Base-by-base conservation (phyloP, 2,113 vertebrate species). In the Mobula birostris region DNA sequence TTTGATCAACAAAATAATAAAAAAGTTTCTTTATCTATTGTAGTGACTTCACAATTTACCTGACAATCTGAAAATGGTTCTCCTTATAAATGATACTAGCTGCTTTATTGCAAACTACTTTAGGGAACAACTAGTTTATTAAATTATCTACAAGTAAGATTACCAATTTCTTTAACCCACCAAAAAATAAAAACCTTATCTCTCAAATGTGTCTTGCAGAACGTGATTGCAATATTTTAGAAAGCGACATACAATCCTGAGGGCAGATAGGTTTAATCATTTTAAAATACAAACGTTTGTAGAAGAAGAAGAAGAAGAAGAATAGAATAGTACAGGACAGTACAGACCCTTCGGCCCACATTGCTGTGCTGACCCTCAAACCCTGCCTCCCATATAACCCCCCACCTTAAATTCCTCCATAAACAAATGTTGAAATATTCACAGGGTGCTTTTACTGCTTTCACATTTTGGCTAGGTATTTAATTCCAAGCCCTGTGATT, bases 11-110 rank as follows among this genome's bases (percentile, higher is more conserved):
- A 92, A 91, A 96, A 94, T 95, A 96, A 94, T 97, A 96, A 87
- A 94, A 36, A 94, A 95, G 36, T 72, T 68, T 29, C 58, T 95
- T 68, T 96, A 95, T 95, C 94, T 96, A 95, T 95, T 96, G 95
- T 80, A 90, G 29, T 95, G 96, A 95, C 90, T 94, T 94, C 94
- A 94, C 96, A 97, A 97, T 97, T 97, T 96, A 96, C 97, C 95
- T 66, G 95, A 94, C 95, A 95, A 96, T 91, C 94, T 87, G 94
- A 83, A 94, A 36, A 94, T 9, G 94, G 94, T 95, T 95, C 95
- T 94, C 76, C 94, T 96, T 94, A 95, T 93, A 94, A 48, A 48
- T 48, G 94, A 93, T 91, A 95, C 95, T 96, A 95, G 95, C 95
- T 32, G 95, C 93, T 94, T 94, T 87, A 94, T 95, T 48, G 48